Conservation (phyloP, 2,797 vertebrate genomes). For the Poecilia wingei region DNA sequence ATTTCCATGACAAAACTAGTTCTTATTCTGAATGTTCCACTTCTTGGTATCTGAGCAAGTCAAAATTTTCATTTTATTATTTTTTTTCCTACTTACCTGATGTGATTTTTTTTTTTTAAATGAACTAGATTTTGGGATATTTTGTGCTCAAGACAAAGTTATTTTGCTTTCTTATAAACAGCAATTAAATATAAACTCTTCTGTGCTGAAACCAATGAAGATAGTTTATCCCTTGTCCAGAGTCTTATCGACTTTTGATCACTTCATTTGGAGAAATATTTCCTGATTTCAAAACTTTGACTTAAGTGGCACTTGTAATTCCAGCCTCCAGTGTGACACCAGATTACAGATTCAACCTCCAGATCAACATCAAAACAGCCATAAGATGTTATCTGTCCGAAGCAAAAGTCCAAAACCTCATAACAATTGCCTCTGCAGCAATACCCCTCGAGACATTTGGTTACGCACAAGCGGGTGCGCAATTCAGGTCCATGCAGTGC, state of each 20-base stretch:
- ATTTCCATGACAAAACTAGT: constrained; percentile 57
- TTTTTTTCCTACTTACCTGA: not conserved
- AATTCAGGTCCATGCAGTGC: not conserved
- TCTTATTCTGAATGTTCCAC: constrained; percentile 6
- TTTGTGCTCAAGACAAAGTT: not conserved
- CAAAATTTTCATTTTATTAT: not conserved
- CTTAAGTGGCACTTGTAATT: no score
- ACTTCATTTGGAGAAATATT: no score
- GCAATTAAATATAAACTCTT: not conserved
- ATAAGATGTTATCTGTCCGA: not conserved
- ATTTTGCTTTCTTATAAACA: not conserved
- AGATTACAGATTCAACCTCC: no score
- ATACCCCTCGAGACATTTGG: not conserved
- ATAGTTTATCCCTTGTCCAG: not conserved
- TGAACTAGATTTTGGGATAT: not conserved
- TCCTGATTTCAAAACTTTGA: not conserved
- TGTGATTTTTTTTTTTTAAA: not conserved
- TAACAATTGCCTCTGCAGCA: not conserved
- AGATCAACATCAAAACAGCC: not conserved
- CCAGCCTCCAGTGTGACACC: no score
- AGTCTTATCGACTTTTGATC: no score
- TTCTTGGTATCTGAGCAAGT: not conserved
- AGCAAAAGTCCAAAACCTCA: not conserved
- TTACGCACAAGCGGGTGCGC: not conserved
- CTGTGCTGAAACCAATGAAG: not conserved